phyloP scores from a whole-genome alignment of 2,888 invertebrate species.

The Sinotaia quadrata region DNA sequence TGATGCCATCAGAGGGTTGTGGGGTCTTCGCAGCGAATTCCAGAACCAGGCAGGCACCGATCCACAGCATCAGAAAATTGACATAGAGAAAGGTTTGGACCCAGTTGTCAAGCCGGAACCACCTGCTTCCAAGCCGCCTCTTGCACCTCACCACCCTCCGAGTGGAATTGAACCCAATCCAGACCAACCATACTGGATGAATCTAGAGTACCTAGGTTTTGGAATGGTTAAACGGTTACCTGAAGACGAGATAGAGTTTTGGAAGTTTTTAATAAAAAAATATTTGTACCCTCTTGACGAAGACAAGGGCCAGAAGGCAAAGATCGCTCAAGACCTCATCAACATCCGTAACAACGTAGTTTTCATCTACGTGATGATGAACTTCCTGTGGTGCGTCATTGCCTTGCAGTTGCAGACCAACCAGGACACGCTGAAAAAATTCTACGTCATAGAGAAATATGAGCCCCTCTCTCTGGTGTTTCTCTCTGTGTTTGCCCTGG shows the following conservation, averaged over 20 bases:
- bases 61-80: conserved; percentile 1
- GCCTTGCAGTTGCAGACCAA: conserved; percentile 95
- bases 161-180: conserved; percentile 80
- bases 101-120: conserved; percentile 13
- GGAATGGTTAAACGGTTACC: conserved; percentile 89
- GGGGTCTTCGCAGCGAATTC: conserved; percentile 49
- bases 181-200: conserved; percentile 93
- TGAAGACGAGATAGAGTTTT: conserved; percentile 89
- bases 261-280: conserved; percentile 94
- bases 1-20: conserved; percentile 51
- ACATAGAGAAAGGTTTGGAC: conserved; percentile 15
- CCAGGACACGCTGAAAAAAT: conserved; percentile 79
- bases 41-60: conserved; percentile 19
- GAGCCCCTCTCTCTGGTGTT: conserved; percentile 62
- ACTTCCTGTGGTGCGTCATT: conserved; percentile 98
- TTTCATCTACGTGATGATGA: conserved; percentile 84
- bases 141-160: conserved; percentile 21
- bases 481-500: conserved; percentile 58
- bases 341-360: conserved; percentile 62
- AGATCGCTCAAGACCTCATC: conserved; percentile 37
- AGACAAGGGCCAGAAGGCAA: conserved; percentile 79
- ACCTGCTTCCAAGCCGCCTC: conserved; percentile 1
- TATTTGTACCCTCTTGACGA: conserved; percentile 95
- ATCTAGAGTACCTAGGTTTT: conserved; percentile 88
- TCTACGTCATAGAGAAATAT: conserved; percentile 62